Conservation (phyloP, 2,888 invertebrate genomes). For the Lasiommata megera region DNA sequence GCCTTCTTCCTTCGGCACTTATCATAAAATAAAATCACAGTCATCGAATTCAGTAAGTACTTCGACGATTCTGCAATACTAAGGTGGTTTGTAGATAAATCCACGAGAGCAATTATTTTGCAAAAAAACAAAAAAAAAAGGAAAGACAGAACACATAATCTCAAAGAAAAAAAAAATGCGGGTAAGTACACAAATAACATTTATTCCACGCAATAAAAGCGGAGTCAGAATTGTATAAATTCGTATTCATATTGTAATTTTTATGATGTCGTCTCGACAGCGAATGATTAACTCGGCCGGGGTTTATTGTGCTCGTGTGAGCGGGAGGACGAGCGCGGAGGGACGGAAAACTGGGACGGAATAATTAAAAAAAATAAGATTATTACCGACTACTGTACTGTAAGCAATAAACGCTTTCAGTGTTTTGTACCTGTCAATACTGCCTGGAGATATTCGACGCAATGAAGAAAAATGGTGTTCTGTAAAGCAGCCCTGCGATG, state of each 20-base stretch:
- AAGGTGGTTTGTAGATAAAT: no score
- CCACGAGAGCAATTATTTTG: no score
- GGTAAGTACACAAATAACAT: constrained; percentile 11
- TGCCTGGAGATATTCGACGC: no score
- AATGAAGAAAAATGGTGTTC: no score
- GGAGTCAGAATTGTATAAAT: constrained; percentile 11
- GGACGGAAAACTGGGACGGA: constrained; percentile 2
- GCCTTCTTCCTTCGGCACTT: no score
- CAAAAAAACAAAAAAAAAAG: neutral
- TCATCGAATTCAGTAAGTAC: no score
- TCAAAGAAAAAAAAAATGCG: neutral
- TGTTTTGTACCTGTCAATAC: no score
- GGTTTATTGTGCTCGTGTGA: constrained; percentile 16
- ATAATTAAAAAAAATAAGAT: constrained; percentile 11
- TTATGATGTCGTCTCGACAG: constrained; percentile 13
- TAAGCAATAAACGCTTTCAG: neutral
- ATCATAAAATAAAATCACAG: no score
- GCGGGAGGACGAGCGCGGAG: neutral
- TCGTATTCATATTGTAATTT: constrained; percentile 14
- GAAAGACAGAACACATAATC: no score
- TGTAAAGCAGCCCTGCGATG: no score
- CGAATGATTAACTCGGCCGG: constrained; percentile 8
- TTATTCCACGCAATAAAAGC: constrained; percentile 13
- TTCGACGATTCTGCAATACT: no score
- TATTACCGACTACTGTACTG: neutral